phyloP scores from a whole-genome alignment of 2,797 vertebrate species.

The Myotis myotis region DNA sequence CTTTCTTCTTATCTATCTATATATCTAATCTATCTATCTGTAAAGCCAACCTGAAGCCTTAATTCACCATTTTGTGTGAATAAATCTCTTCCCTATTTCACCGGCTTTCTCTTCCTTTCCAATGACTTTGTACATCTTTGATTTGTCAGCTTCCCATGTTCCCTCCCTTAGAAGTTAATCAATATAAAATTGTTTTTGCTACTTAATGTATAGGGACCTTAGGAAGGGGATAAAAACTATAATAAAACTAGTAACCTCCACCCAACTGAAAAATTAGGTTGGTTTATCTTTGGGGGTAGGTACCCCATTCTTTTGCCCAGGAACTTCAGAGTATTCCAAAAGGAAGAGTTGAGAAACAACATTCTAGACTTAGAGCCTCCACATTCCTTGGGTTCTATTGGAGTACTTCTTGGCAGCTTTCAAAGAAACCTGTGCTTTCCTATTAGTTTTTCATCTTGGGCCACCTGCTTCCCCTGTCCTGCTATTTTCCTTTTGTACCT shows the following conservation, averaged over 20 bases:
- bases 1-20: no score
- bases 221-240: neutral
- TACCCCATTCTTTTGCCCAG: neutral
- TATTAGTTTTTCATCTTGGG: neutral
- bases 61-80: neutral
- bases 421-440: constrained; percentile 49
- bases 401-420: constrained; percentile 37
- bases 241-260: neutral
- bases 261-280: neutral
- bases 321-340: neutral
- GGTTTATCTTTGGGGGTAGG: neutral
- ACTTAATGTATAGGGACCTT: neutral
- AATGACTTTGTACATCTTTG: neutral
- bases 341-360: constrained; percentile 28
- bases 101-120: neutral
- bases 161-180: neutral
- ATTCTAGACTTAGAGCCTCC: neutral
- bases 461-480: constrained; percentile 61
- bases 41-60: neutral
- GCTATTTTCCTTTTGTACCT: constrained; percentile 69
- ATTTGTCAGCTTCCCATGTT: neutral
- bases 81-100: constrained; percentile 11
- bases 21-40: neutral
- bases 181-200: constrained; percentile 12
- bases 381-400: constrained; percentile 8